Conservation (phyloP, 2,888 invertebrate species). For the Eulithis prunata region DNA sequence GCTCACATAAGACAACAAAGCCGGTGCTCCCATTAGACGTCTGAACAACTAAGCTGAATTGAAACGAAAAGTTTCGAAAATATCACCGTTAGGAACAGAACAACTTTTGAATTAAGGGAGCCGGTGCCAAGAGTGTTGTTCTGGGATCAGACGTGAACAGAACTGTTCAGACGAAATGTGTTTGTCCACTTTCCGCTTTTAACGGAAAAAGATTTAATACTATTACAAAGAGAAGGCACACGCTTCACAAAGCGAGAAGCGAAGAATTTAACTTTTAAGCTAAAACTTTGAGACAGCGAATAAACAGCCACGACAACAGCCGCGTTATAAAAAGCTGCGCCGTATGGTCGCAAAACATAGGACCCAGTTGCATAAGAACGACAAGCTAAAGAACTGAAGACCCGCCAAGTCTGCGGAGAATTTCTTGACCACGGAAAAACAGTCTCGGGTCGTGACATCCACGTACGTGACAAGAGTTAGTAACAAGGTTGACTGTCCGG, state of each 20-base stretch:
- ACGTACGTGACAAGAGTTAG: conserved; percentile 65
- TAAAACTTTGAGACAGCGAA: conserved; percentile 12
- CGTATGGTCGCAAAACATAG: conserved; percentile 46
- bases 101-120: conserved; percentile 63
- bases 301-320: conserved; percentile 22
- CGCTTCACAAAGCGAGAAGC: conserved; percentile 19
- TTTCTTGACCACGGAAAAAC: conserved; percentile 71
- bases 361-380: conserved; percentile 55
- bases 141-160: conserved; percentile 48
- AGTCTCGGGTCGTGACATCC: conserved; percentile 59
- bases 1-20: conserved; percentile 36
- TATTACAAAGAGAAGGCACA: conserved; percentile 30
- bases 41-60: conserved; percentile 52
- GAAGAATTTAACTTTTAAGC: conserved; percentile 16
- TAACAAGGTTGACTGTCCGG: conserved; percentile 50
- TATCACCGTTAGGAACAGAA: conserved; percentile 52
- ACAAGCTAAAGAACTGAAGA: conserved; percentile 41
- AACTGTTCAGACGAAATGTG: conserved; percentile 50
- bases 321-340: conserved; percentile 17
- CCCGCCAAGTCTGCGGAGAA: conserved; percentile 52
- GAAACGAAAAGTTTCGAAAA: conserved; percentile 56
- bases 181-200: conserved; percentile 46
- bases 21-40: conserved; percentile 44
- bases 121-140: conserved; percentile 61
- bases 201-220: conserved; percentile 37